A percentile compares a stretch with the other conserved stretches of the same genome.
These are phyloP conservation scores for Rousettus madagascariensis DNA, from an alignment of 2,797 vertebrate genomes.

Conservation along the genomic window DNA sequence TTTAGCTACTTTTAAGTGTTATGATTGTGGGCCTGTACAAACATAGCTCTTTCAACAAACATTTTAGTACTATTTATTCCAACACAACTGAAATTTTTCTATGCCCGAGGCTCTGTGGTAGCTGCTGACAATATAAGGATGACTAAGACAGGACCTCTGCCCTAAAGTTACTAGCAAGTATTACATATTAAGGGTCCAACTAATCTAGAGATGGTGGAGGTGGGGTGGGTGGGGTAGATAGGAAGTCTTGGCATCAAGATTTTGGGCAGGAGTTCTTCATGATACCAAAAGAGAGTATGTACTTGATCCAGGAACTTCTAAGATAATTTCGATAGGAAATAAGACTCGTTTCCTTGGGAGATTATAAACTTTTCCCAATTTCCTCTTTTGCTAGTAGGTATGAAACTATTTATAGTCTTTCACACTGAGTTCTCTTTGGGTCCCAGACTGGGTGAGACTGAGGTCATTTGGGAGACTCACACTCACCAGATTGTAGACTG, in stretches of 20 bases:
- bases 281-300: background rate
- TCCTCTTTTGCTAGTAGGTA: background rate
- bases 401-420: background rate
- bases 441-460: background rate
- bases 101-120: background rate
- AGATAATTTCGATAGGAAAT: background rate
- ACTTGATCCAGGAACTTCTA: background rate
- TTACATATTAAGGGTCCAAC: background rate
- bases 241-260: background rate
- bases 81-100: conserved; percentile 1
- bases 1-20: background rate
- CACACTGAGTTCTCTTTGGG: background rate
- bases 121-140: background rate
- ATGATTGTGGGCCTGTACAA: background rate
- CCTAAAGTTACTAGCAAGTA: background rate
- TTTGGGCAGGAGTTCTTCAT: background rate
- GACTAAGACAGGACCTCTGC: background rate
- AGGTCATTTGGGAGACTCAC: background rate
- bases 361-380: background rate
- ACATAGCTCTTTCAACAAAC: conserved; percentile 5
- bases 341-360: background rate
- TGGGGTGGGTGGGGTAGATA: background rate
- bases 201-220: background rate
- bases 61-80: conserved; percentile 18
- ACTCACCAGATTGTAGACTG: background rate